Evolutionary conservation across 2,797 vertebrate species (phyloP).

Genomic region (Cephalopachus bancanus): DNA sequence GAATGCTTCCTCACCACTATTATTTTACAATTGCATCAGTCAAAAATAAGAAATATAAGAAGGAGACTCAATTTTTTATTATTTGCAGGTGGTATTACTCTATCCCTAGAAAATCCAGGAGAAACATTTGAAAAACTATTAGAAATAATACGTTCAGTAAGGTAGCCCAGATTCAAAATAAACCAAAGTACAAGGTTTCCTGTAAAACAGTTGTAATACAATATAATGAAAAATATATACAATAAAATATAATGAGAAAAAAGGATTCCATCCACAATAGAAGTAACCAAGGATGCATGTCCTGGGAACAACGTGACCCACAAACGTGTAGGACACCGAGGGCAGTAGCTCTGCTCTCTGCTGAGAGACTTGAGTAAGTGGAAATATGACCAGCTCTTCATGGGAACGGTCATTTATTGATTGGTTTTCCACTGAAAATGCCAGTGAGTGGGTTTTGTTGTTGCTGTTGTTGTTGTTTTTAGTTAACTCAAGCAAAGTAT

Average conservation of each 20-base stretch:
- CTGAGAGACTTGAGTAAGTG: background rate
- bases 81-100: background rate
- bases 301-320: background rate
- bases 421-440: background rate
- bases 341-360: background rate
- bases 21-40: slow-evolving; percentile 28
- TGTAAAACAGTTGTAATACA: background rate
- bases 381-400: background rate
- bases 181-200: background rate
- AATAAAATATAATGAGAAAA: background rate
- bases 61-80: background rate
- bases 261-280: background rate
- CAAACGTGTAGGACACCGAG: background rate
- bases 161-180: slow-evolving; percentile 22
- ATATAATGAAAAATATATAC: background rate
- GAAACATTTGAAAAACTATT: slow-evolving; percentile 31
- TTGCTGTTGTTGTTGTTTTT: background rate
- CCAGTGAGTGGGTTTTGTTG: background rate
- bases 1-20: background rate
- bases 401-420: background rate
- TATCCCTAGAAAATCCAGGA: slow-evolving; percentile 3
- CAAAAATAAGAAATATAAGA: background rate
- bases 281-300: background rate
- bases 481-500: background rate
- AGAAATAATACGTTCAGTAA: slow-evolving; percentile 40